Base-by-base conservation (phyloP, 2,888 invertebrate genomes). In the Orthosia gracilis region DNA sequence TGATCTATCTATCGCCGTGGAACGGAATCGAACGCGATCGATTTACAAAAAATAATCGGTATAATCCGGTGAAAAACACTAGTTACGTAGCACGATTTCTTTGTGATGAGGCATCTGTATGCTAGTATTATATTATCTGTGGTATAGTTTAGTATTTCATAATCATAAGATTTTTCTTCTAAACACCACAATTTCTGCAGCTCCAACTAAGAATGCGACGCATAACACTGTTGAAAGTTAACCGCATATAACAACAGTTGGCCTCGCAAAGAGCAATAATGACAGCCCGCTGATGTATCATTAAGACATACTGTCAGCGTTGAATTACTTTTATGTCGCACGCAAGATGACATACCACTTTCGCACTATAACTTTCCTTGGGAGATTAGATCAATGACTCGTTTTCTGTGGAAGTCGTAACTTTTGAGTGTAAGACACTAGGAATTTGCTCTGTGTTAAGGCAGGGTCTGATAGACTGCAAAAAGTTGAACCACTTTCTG, bases 281-380 rank as follows among this genome's bases (percentile, higher is more conserved):
- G 84, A 80, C 75, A 80, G 80, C n/a, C 26, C 3, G 23, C 64
- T 75, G 80, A 84, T 75, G 54, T 62, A 80, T 80, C 59, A 75
- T 65, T 83, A 69, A 65, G 55, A 69, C 54, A 78, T 54, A 66
- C 84, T 63, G 73, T 78, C 79, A 63, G 18, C 80, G 61, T 58
- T 81, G 65, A 81, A 65, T 70, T 83, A 83, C 69, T 58, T 52
- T 65, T 47, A 58, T 84, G 64, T 65, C 47, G 65, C 81, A 82
- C 84, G 84, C 81, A 52, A 80, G 50, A 58, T 71, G 70, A 84
- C 75, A 69, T 47, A 75, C 75, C 70, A 80, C 74, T 69, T 80
- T 78, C 68, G 52, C 54, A 65, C 26, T 65, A 50, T 63, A 66
- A 72, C 74, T 82, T 83, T 82, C 80, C 21, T 65, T 45, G 57